These are phyloP conservation scores for Ptilodon capucinus DNA, from an alignment of 2,888 invertebrate species.

Conservation along the genomic window DNA sequence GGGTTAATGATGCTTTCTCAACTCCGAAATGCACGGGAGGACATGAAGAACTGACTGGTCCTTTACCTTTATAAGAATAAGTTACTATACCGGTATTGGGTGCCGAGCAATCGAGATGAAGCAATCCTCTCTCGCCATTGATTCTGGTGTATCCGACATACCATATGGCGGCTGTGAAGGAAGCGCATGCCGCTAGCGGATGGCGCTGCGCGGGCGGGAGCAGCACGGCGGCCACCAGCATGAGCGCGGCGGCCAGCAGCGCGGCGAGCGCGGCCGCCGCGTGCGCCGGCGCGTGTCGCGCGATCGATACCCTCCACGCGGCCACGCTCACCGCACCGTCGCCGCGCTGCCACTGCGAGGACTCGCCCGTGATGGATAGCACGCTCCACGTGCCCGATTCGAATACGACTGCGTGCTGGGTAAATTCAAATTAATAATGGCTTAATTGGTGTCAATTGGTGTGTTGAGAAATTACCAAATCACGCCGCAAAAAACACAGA, in stretches of 20 bases:
- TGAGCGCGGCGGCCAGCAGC: constrained; percentile 38
- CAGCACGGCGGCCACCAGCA: constrained; percentile 48
- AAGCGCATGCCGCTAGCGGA: constrained; percentile 59
- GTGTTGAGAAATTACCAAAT: neutral
- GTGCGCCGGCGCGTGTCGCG: constrained; percentile 56
- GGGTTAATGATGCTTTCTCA: too few relatives aligned
- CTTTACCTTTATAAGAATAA: too few relatives aligned
- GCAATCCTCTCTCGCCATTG: too few relatives aligned
- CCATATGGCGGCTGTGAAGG: constrained; percentile 60
- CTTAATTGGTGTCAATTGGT: too few relatives aligned
- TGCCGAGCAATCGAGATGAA: too few relatives aligned
- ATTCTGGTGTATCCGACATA: constrained; percentile 14
- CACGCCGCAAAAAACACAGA: too few relatives aligned
- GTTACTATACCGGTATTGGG: too few relatives aligned
- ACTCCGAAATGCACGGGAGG: too few relatives aligned
- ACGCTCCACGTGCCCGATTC: constrained; percentile 65
- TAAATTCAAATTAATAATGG: constrained; percentile 1
- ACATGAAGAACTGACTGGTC: too few relatives aligned
- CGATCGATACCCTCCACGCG: constrained; percentile 43
- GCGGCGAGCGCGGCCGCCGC: constrained; percentile 40
- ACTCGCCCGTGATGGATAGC: constrained; percentile 29
- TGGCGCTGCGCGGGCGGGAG: constrained; percentile 50
- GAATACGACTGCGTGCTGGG: constrained; percentile 48
- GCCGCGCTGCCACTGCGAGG: constrained; percentile 22
- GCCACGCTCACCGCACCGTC: constrained; percentile 32